phyloP scores from a whole-genome alignment of 1,140 invertebrate species.

The Meloidogyne chitwoodi region DNA sequence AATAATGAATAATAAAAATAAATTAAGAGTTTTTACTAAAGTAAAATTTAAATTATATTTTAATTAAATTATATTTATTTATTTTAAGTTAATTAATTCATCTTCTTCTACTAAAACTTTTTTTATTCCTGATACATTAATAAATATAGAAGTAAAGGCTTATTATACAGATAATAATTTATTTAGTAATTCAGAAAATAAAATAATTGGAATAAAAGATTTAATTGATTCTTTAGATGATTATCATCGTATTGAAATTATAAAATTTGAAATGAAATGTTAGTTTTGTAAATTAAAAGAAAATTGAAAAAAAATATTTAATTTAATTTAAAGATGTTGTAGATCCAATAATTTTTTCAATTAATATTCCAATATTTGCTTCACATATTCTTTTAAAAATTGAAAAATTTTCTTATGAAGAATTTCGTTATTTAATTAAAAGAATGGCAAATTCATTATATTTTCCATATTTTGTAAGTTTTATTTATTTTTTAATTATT shows the following conservation, averaged over 20 bases:
- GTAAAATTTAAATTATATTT: not conserved
- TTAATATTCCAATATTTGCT: slow-evolving; percentile 20
- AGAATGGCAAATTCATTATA: slow-evolving; percentile 14
- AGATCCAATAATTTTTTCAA: slow-evolving; percentile 19
- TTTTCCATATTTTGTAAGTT: slow-evolving; percentile 10
- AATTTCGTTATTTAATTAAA: slow-evolving; percentile 20
- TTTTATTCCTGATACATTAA: slow-evolving; percentile 7
- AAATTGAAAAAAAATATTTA: not conserved
- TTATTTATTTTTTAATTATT: not conserved
- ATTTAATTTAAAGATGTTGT: slow-evolving; percentile 1
- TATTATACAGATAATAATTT: slow-evolving; percentile 2
- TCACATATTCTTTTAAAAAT: slow-evolving; percentile 11
- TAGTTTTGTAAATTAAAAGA: not conserved
- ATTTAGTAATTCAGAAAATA: not conserved
- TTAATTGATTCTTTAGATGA: slow-evolving; percentile 16
- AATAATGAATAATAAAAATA: not conserved
- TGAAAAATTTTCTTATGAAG: slow-evolving; percentile 17
- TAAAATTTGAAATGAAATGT: slow-evolving; percentile 18
- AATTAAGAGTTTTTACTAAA: slow-evolving; percentile 11
- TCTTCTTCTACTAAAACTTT: not conserved
- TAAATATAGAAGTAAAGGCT: slow-evolving; percentile 9
- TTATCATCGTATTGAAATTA: slow-evolving; percentile 15
- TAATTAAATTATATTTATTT: not conserved
- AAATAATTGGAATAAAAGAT: slow-evolving; percentile 11
- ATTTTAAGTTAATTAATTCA: not conserved